Evolutionary conservation across 2,797 vertebrate species (phyloP).

Genomic region (Arnoldichthys spilopterus): DNA sequence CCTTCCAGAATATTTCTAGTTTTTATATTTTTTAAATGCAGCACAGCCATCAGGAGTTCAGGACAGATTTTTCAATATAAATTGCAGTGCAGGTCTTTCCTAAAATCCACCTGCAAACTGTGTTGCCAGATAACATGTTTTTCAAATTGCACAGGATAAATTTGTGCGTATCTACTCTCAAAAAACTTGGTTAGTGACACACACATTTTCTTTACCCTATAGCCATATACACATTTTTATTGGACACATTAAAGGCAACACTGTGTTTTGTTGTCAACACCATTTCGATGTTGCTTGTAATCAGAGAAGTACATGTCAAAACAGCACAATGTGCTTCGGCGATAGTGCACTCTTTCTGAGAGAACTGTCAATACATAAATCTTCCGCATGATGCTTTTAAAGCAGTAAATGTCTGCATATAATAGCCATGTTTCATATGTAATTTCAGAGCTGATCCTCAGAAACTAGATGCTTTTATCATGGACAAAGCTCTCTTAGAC

Average conservation of each 20-base stretch:
- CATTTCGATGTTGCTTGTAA: neutral
- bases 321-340: neutral
- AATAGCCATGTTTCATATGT: slow-evolving; percentile 34
- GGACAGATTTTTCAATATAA: slow-evolving; percentile 1
- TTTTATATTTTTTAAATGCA: slow-evolving; percentile 41
- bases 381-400: neutral
- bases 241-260: neutral
- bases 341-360: neutral
- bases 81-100: slow-evolving; percentile 13
- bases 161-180: slow-evolving; percentile 12
- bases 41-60: slow-evolving; percentile 24
- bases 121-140: slow-evolving; percentile 42
- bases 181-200: neutral
- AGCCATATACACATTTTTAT: neutral
- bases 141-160: slow-evolving; percentile 9
- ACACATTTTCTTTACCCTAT: neutral
- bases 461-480: slow-evolving; percentile 96
- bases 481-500: slow-evolving; percentile 98
- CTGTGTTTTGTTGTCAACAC: neutral
- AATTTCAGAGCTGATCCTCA: slow-evolving; percentile 90
- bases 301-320: slow-evolving; percentile 8
- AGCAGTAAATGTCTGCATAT: slow-evolving; percentile 6
- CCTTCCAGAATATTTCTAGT: slow-evolving; percentile 30
- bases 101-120: slow-evolving; percentile 35
- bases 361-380: neutral